Conservation (phyloP, 2,113 vertebrate genomes). For the Platichthys stellatus region DNA sequence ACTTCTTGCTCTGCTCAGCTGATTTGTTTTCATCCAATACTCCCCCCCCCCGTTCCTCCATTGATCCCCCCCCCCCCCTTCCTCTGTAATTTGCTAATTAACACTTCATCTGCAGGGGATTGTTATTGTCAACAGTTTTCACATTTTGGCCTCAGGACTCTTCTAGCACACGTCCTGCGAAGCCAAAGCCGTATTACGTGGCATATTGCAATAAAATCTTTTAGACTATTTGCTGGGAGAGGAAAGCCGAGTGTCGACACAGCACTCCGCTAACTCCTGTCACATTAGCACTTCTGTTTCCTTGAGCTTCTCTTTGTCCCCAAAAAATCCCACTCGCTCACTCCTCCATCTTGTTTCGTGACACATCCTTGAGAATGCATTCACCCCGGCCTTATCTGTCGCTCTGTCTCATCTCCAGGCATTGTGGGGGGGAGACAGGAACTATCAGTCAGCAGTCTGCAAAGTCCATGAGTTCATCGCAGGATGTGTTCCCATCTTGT, state of each 20-base stretch:
- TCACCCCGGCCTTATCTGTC: constrained; percentile 38
- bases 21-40: no score
- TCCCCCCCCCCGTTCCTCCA: no score
- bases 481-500: constrained; percentile 64
- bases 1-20: neutral
- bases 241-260: neutral
- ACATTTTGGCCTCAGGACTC: neutral
- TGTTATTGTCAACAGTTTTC: no score
- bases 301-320: neutral
- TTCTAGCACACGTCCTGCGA: neutral
- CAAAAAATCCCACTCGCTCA: neutral
- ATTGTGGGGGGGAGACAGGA: constrained; percentile 46
- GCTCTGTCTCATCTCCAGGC: constrained; percentile 51
- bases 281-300: neutral
- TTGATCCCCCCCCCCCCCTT: no score
- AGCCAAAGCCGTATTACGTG: neutral
- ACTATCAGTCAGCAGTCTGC: constrained; percentile 62
- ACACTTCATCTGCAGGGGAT: no score
- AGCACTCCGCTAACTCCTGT: neutral
- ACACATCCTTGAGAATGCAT: constrained; percentile 41
- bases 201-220: neutral
- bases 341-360: constrained; percentile 2
- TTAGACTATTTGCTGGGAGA: neutral
- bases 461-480: constrained; percentile 70
- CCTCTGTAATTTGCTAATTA: no score